Base-by-base conservation (phyloP, 2,888 invertebrate species). In the Lepidochrysops patricia region DNA sequence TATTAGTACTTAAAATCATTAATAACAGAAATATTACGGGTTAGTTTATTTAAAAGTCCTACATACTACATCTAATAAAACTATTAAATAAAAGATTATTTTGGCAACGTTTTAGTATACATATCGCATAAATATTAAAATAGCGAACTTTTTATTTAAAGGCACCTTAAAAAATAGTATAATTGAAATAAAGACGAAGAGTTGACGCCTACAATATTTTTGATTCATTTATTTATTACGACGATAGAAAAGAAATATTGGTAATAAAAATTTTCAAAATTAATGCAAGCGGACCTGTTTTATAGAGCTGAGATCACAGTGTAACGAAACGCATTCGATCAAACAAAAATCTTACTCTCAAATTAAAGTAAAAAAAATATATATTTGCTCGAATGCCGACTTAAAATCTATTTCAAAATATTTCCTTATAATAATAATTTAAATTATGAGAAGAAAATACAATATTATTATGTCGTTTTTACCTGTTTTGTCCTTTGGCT, bases 401-500 rank as follows among this genome's bases (percentile, higher is more conserved):
- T 43, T 19, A 43, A 9, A 43, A 4, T 19, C 19, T 23, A 9
- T 4, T 43, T 29, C 9, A 4, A 19, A 43, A 23, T 43, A 43
- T 43, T 43, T 43, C 23, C 43, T 7, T 6, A 19, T 12, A 23
- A 43, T 43, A 13, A 57, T 35, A 35, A 57, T 57, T 43, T 19
- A 43, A 43, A 35, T 57, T 35, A 26, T 57, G 4, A 57, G 7
- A 25, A 35, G 25, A 35, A 57, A 57, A 57, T 57, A 13, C 27
- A 52, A 52, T 23, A 52, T 29, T 29, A 23, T 19, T 1, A 19
- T 9, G 7, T 19, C 12, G 1, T 1, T 15, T 43, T 43, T 19
- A 19, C 19, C 6, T 19, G 2, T 15, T 43, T 43, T 19, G 37
- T 15, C 2, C 15, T 6, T 43, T 19, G 19, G 19, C 43, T 29